Conservation (phyloP, 2,888 invertebrate species). For the Germaria angustata region DNA sequence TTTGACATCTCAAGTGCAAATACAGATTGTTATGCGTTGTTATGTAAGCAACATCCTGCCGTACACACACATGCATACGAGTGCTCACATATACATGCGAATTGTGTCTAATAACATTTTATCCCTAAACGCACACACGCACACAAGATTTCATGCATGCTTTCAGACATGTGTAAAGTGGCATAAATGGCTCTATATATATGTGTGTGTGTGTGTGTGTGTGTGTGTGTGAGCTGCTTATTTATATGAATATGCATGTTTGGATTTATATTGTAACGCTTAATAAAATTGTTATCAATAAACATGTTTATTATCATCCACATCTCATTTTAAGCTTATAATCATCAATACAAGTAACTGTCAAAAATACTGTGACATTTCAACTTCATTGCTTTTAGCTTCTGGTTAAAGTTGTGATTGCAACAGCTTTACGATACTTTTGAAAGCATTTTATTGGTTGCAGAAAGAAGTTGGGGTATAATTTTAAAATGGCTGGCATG, state of each 20-base stretch:
- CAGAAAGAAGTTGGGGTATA: too few species aligned
- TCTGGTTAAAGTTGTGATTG: not conserved
- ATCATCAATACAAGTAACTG: slow-evolving; percentile 4
- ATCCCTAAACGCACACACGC: not conserved
- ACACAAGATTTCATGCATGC: not conserved
- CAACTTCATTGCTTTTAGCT: not conserved
- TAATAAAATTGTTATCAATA: slow-evolving; percentile 38
- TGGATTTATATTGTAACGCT: not conserved
- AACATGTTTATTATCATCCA: slow-evolving; percentile 31
- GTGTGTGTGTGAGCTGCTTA: not conserved
- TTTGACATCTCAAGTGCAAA: slow-evolving; percentile 54
- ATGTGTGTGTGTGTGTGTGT: not conserved
- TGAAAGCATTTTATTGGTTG: too few species aligned
- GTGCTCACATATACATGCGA: not conserved
- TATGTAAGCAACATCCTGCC: not conserved
- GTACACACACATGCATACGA: too few species aligned
- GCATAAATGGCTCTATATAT: too few species aligned
- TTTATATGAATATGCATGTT: too few species aligned
- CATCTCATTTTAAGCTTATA: not conserved
- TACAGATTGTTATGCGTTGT: not conserved
- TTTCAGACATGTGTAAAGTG: too few species aligned
- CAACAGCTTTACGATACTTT: not conserved
- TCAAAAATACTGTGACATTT: not conserved
- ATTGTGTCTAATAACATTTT: slow-evolving; percentile 19
- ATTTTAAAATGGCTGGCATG: too few species aligned